Conservation (phyloP, 2,888 invertebrate species). For the Atethmia centrago region DNA sequence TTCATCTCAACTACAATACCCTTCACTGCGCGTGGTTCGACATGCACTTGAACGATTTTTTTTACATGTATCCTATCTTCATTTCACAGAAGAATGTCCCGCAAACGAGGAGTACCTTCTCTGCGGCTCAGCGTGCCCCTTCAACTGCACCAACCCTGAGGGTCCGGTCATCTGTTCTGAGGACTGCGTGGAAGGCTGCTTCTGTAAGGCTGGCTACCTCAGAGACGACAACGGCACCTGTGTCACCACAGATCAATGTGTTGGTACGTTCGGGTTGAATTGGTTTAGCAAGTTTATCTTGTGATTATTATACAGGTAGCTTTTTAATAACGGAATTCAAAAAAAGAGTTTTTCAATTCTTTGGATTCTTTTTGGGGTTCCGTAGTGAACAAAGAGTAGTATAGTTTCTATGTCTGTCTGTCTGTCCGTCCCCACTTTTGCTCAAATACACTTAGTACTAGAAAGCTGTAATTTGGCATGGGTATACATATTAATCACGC, state of each 20-base stretch:
- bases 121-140: constrained; percentile 84
- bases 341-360: not conserved
- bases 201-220: constrained; percentile 83
- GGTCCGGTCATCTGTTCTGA: constrained; percentile 77
- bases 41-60: too few relatives aligned
- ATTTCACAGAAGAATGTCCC: constrained; percentile 81
- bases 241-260: constrained; percentile 79
- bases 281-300: too few relatives aligned
- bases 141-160: constrained; percentile 81
- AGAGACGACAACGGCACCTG: constrained; percentile 84
- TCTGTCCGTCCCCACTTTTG: too few relatives aligned
- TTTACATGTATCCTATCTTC: not conserved
- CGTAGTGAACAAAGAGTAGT: too few relatives aligned
- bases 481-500: too few relatives aligned
- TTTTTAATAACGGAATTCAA: too few relatives aligned
- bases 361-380: too few relatives aligned
- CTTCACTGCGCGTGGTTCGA: too few relatives aligned
- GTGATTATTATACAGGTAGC: not conserved
- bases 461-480: too few relatives aligned
- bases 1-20: too few relatives aligned
- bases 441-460: too few relatives aligned
- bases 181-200: constrained; percentile 85
- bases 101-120: constrained; percentile 84
- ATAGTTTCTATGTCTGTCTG: too few relatives aligned
- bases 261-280: constrained; percentile 56